phyloP scores from a whole-genome alignment of 2,888 invertebrate species.

The Ichneumoninae sp. region DNA sequence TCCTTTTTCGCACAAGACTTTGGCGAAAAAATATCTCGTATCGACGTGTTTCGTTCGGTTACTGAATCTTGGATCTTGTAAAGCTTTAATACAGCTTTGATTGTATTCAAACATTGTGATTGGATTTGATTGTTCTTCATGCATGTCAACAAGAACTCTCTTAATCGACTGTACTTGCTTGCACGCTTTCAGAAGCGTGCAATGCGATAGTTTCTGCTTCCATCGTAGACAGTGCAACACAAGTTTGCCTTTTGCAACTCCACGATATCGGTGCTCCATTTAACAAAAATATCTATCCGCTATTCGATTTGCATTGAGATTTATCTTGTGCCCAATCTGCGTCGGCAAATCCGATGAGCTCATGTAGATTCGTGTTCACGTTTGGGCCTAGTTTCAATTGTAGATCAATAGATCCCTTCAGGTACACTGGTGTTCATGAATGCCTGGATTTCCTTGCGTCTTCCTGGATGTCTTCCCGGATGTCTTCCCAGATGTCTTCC shows the following conservation, averaged over 20 bases:
- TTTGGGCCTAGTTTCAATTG: slow-evolving; percentile 56
- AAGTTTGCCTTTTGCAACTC: slow-evolving; percentile 73
- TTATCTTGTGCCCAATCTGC: slow-evolving; percentile 77
- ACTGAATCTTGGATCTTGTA: slow-evolving; percentile 53
- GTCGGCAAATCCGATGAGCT: slow-evolving; percentile 75
- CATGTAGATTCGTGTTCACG: slow-evolving; percentile 9
- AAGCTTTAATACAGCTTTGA: slow-evolving; percentile 69
- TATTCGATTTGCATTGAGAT: slow-evolving; percentile 74
- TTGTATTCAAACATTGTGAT: slow-evolving; percentile 72
- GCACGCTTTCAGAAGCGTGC: slow-evolving; percentile 59
- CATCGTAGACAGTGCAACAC: slow-evolving; percentile 68
- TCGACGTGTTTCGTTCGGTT: slow-evolving; percentile 71
- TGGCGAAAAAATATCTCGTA: slow-evolving; percentile 62
- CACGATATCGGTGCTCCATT: slow-evolving; percentile 71
- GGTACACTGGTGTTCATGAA: too few relatives aligned
- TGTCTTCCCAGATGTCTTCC: too few relatives aligned
- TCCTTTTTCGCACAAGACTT: slow-evolving; percentile 47
- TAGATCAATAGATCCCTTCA: slow-evolving; percentile 13
- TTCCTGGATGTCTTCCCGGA: too few relatives aligned
- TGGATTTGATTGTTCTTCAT: slow-evolving; percentile 51
- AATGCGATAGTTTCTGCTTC: slow-evolving; percentile 73
- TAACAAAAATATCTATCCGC: slow-evolving; percentile 72
- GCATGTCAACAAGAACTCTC: slow-evolving; percentile 61
- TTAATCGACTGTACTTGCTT: slow-evolving; percentile 68
- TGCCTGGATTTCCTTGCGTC: too few relatives aligned